phyloP scores from a whole-genome alignment of 2,888 invertebrate genomes.

The Zele albiditarsus region DNA sequence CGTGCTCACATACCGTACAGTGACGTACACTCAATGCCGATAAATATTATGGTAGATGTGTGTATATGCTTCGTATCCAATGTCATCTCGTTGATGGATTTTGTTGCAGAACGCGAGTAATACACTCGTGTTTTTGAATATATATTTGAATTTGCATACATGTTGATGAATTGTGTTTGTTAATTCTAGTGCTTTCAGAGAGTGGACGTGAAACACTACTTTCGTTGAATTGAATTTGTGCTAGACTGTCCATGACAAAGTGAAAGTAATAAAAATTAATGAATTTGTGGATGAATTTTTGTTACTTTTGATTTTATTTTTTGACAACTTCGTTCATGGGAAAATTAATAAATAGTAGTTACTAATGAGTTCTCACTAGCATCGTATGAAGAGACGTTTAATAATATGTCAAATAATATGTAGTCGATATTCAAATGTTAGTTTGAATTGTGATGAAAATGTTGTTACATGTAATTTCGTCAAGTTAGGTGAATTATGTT shows the following conservation, averaged over 20 bases:
- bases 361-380: too few species aligned
- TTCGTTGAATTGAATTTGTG: not conserved
- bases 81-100: slow-evolving; percentile 45
- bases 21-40: slow-evolving; percentile 16
- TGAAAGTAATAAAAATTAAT: not conserved
- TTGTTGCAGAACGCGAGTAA: not conserved
- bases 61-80: not conserved
- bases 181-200: not conserved
- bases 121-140: not conserved
- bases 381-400: too few species aligned
- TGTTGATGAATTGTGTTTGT: not conserved
- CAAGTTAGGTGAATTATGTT: too few species aligned
- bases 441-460: too few species aligned
- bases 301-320: too few species aligned
- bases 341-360: too few species aligned
- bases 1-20: slow-evolving; percentile 32
- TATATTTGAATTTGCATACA: not conserved
- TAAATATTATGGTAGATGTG: not conserved
- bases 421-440: too few species aligned
- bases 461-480: too few species aligned
- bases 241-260: not conserved
- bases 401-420: too few species aligned
- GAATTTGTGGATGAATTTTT: not conserved
- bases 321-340: too few species aligned
- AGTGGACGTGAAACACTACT: not conserved